These are phyloP conservation scores for Buteo buteo DNA, from an alignment of 2,113 vertebrate genomes.

Conservation along the genomic window DNA sequence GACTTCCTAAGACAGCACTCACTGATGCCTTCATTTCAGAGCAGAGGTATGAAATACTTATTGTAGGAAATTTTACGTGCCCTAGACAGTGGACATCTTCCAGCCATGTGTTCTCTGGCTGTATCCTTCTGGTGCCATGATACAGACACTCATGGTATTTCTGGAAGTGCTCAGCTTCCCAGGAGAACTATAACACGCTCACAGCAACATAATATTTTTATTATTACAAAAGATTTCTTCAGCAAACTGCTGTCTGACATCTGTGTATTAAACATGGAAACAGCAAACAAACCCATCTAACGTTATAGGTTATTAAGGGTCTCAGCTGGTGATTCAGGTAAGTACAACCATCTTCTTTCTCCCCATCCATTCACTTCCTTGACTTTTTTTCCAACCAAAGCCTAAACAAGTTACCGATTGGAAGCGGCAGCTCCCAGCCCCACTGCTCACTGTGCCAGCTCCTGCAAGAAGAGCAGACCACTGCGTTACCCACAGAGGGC, in stretches of 20 bases:
- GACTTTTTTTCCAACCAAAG: background rate
- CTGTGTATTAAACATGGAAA: slow-evolving; percentile 39
- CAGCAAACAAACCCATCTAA: slow-evolving; percentile 15
- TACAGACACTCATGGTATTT: background rate
- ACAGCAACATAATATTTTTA: slow-evolving; percentile 33
- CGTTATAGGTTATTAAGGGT: background rate
- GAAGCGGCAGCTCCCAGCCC: background rate
- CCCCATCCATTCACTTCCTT: background rate
- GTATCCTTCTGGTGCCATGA: background rate
- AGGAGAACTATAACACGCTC: background rate
- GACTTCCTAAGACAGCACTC: background rate
- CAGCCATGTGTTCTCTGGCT: background rate
- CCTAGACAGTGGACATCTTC: background rate
- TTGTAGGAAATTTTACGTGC: background rate
- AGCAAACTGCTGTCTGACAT: slow-evolving; percentile 50
- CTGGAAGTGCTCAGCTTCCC: background rate
- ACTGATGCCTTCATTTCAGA: background rate
- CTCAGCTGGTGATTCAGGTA: slow-evolving; percentile 50
- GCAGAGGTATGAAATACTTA: background rate
- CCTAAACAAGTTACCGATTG: background rate
- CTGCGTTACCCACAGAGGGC: background rate
- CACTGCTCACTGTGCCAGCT: background rate
- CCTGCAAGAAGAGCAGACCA: background rate
- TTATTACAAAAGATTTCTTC: slow-evolving; percentile 53
- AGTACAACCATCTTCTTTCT: background rate